These are phyloP conservation scores for Anseranas semipalmata DNA, from an alignment of 2,113 vertebrate species.

Conservation along the genomic window DNA sequence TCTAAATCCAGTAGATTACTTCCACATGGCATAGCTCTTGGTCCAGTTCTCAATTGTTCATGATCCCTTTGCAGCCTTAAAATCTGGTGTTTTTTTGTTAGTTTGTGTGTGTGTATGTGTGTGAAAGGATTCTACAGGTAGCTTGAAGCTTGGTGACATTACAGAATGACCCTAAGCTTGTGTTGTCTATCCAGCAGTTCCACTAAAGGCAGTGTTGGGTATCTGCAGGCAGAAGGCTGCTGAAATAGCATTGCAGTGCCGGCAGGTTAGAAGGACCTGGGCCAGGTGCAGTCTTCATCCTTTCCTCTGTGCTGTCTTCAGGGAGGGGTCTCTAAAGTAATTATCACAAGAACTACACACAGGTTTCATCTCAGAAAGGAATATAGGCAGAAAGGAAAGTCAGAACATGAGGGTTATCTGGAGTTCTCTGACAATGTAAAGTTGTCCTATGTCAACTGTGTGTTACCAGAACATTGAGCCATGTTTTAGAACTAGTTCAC, in stretches of 20 bases:
- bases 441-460: not conserved
- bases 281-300: not conserved
- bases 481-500: not conserved
- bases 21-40: not conserved
- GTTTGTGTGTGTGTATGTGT: not conserved
- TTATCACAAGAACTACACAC: not conserved
- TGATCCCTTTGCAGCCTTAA: not conserved
- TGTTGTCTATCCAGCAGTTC: accelerated
- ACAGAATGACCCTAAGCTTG: not conserved
- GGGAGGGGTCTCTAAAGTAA: not conserved
- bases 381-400: not conserved
- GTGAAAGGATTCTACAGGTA: not conserved
- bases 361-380: not conserved
- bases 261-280: not conserved
- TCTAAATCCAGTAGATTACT: not conserved
- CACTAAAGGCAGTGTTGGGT: too few species aligned
- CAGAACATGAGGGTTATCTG: not conserved
- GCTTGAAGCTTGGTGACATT: not conserved
- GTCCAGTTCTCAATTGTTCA: not conserved
- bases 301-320: not conserved
- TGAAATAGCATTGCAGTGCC: not conserved
- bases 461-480: not conserved
- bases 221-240: not conserved
- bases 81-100: not conserved
- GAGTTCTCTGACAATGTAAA: not conserved